These are phyloP conservation scores for Diorhabda sublineata DNA, from an alignment of 1,140 invertebrate genomes.

Conservation along the genomic window DNA sequence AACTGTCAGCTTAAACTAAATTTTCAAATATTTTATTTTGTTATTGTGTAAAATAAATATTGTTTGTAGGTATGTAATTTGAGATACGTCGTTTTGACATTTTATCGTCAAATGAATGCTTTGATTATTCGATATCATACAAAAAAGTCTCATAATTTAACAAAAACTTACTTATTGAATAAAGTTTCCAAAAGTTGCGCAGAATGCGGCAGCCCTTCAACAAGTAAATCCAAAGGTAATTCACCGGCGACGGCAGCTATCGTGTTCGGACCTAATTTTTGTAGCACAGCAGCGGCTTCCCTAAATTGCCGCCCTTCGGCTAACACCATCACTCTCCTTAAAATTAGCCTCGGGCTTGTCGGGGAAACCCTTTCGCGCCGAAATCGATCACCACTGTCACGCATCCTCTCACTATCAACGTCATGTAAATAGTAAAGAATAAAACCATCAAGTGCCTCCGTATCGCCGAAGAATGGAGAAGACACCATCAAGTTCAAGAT, in stretches of 20 bases:
- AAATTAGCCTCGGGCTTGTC: conserved; percentile 64
- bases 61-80: too few relatives aligned
- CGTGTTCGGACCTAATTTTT: conserved; percentile 68
- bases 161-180: conserved; percentile 61
- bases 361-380: conserved; percentile 39
- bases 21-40: too few relatives aligned
- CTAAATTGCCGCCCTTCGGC: conserved; percentile 75
- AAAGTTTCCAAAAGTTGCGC: conserved; percentile 81
- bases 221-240: conserved; percentile 79
- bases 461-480: neutral
- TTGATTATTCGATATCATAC: too few relatives aligned
- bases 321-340: conserved; percentile 67
- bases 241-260: conserved; percentile 69
- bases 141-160: too few relatives aligned
- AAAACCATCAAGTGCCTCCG: conserved; percentile 9
- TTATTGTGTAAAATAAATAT: too few relatives aligned
- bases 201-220: conserved; percentile 82
- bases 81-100: too few relatives aligned
- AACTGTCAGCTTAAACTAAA: too few relatives aligned
- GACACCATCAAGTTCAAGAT: neutral
- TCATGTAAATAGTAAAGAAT: neutral
- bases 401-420: conserved; percentile 28
- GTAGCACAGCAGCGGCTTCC: conserved; percentile 73
- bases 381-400: conserved; percentile 43
- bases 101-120: too few relatives aligned